Percentiles rank a stretch among this genome's conserved stretches.
Conservation (phyloP, 2,797 vertebrate genomes). For the Coracias cyanogaster region DNA sequence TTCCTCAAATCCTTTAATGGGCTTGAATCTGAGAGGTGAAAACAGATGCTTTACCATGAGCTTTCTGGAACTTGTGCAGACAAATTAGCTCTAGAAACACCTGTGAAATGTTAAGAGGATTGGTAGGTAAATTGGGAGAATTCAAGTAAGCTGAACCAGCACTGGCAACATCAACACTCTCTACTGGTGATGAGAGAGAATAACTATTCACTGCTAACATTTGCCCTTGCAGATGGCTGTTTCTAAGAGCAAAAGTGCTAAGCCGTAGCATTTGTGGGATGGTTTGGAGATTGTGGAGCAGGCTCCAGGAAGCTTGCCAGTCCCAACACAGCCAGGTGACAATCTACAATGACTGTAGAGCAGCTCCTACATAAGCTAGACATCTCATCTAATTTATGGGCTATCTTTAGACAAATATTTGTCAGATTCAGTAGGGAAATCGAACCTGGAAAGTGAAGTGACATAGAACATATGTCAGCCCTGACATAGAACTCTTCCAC, state of each 20-base stretch:
- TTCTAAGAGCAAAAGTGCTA: neutral
- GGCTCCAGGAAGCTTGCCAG: neutral
- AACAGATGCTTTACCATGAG: neutral
- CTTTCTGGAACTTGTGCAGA: neutral
- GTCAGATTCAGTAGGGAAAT: neutral
- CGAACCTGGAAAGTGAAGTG: neutral
- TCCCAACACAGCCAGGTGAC: neutral
- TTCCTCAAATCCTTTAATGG: constrained; percentile 2
- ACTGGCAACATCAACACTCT: neutral
- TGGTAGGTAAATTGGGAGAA: neutral
- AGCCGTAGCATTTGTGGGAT: neutral
- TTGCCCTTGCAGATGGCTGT: neutral
- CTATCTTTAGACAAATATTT: neutral
- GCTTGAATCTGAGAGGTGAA: constrained; percentile 1
- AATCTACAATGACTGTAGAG: neutral
- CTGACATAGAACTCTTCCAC: neutral
- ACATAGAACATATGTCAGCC: too few relatives aligned
- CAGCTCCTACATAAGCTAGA: neutral
- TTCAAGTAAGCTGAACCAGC: neutral
- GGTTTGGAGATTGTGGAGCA: neutral
- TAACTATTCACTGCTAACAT: neutral
- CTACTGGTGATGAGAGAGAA: neutral
- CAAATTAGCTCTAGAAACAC: neutral
- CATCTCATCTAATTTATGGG: neutral
- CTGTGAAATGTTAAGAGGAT: neutral